Conservation (phyloP, 2,888 invertebrate genomes). For the Amaurobius ferox region DNA sequence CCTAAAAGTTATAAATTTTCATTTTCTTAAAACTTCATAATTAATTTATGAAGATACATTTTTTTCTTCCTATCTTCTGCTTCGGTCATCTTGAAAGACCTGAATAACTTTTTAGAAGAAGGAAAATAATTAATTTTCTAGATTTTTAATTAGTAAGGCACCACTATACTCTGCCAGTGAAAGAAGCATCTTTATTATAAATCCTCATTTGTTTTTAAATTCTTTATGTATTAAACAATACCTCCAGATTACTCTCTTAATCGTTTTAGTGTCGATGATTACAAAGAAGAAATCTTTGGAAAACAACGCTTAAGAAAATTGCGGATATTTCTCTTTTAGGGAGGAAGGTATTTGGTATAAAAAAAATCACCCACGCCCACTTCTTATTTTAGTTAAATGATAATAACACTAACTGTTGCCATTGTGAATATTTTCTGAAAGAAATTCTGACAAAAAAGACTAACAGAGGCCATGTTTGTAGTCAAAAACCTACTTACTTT, state of each 20-base stretch:
- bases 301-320: conserved; percentile 48
- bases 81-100: conserved; percentile 1
- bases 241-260: conserved; percentile 45
- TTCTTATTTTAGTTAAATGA: conserved; percentile 41
- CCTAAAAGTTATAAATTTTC: conserved; percentile 15
- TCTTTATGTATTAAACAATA: conserved; percentile 39
- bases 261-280: conserved; percentile 35
- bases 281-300: conserved; percentile 18
- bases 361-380: conserved; percentile 50
- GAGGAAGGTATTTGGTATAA: conserved; percentile 36
- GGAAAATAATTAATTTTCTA: conserved; percentile 16
- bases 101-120: conserved; percentile 7
- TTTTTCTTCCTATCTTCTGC: background rate
- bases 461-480: conserved; percentile 23
- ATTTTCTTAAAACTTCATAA: conserved; percentile 18
- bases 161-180: background rate
- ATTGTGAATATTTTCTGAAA: conserved; percentile 45
- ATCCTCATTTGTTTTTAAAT: conserved; percentile 17
- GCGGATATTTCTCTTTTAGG: conserved; percentile 21
- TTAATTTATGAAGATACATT: conserved; percentile 13
- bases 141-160: conserved; percentile 11
- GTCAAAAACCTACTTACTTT: conserved; percentile 66
- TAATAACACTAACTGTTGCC: conserved; percentile 28
- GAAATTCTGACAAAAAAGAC: conserved; percentile 6
- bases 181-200: conserved; percentile 55